phyloP scores from a whole-genome alignment of 2,113 vertebrate species.

The Hyaena hyaena region DNA sequence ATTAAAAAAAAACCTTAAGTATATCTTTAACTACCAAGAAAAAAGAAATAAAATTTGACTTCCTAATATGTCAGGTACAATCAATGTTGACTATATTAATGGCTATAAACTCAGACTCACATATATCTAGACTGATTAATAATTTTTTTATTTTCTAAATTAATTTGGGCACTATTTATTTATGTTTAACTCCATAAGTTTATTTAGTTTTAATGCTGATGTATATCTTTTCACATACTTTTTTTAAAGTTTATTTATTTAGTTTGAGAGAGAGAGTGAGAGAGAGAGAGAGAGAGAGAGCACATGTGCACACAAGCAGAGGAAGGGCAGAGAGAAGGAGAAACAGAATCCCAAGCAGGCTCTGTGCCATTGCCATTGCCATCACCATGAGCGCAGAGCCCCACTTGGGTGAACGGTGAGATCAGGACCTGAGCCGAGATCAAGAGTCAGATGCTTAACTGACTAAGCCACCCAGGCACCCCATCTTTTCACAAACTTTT shows the following conservation, averaged over 20 bases:
- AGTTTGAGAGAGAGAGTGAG: too few species aligned
- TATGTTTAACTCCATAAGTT: background rate
- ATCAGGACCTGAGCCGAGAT: too few species aligned
- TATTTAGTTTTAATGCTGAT: conserved; percentile 15
- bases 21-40: conserved; percentile 25
- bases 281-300: too few species aligned
- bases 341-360: too few species aligned
- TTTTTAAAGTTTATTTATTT: too few species aligned
- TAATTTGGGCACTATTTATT: background rate
- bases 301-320: too few species aligned
- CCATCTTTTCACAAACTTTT: background rate
- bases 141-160: background rate
- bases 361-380: too few species aligned
- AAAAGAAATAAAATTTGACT: background rate
- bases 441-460: too few species aligned
- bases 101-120: background rate
- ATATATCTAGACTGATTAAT: background rate
- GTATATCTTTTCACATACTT: background rate
- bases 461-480: too few species aligned
- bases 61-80: background rate
- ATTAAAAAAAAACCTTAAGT: background rate
- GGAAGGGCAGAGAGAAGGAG: too few species aligned
- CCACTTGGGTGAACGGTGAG: too few species aligned
- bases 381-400: too few species aligned
- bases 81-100: background rate